phyloP scores from a whole-genome alignment of 64 coral and sea anemone species.

The Stylophora pistillata region DNA sequence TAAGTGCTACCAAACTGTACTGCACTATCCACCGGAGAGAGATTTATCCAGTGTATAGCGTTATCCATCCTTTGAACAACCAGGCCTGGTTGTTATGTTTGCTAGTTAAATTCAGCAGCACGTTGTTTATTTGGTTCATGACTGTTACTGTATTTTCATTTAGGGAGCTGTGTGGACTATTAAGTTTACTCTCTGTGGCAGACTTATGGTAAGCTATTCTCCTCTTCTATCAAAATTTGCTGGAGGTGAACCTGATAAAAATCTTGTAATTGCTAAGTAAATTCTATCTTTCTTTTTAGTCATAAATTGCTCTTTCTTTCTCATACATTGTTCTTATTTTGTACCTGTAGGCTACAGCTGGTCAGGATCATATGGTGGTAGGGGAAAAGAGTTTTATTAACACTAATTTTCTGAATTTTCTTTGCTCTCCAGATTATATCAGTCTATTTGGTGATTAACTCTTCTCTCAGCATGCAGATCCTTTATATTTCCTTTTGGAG shows the following conservation, averaged over 20 bases:
- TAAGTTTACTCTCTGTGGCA: conserved; percentile 93
- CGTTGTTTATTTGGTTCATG: neutral
- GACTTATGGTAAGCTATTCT: conserved; percentile 70
- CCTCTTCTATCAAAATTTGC: too few species aligned
- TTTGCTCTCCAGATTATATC: neutral
- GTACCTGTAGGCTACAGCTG: conserved; percentile 80
- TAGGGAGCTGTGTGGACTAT: conserved; percentile 98
- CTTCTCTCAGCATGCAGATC: neutral
- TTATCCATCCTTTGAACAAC: too few species aligned
- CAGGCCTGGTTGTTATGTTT: too few species aligned
- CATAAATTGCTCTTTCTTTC: neutral
- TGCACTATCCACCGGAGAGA: too few species aligned
- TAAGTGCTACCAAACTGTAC: too few species aligned
- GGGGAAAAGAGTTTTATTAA: neutral
- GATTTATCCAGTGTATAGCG: too few species aligned
- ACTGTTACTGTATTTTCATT: neutral
- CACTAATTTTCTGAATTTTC: neutral
- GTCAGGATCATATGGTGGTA: conserved; percentile 98
- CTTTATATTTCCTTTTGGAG: too few species aligned
- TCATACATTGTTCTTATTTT: neutral
- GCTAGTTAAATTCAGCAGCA: too few species aligned
- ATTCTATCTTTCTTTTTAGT: neutral
- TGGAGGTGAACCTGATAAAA: too few species aligned
- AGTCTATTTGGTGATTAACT: neutral
- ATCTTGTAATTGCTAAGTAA: neutral